Evolutionary conservation across 2,113 vertebrate genomes (phyloP), one percentile per base, ranked within the genome.

Genomic region (Heteronetta atricapilla): DNA sequence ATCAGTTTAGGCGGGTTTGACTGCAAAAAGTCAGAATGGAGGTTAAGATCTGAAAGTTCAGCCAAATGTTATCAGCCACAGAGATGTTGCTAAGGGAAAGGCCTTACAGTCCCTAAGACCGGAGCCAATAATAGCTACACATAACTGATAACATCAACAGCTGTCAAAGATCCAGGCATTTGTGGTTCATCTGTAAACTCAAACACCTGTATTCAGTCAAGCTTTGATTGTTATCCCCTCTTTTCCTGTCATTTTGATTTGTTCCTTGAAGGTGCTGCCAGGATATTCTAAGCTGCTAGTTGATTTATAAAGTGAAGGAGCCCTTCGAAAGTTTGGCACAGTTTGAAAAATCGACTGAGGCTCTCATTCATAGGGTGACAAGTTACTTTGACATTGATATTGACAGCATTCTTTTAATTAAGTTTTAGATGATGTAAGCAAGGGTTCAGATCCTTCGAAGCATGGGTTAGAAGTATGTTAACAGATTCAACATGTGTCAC

Each of bases 151-250:
- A 98, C 98, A 98, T 99, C 98, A 98, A 98, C 98, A 98, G 97
- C 98, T 99, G 98, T 98, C 98, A 98, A 98, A 98, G 97, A 97
- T 98, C 98, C 98, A 98, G 98, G 98, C 98, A 98, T 98, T 98
- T 96, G 98, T 97, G 98, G 98, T 98, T 99, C 93, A 96, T 99
- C 98, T 98, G 98, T 98, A 99, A 99, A 98, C 98, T 98, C 98
- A 98, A 98, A 99, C 99, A 99, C 99, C 99, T 99, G 99, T 99
- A 99, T 98, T 97, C 98, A 98, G 98, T 99, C 98, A 99, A 98
- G 98, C 98, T 97, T 98, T 98, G 98, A 99, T 98, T 98, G 98
- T 98, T 99, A 99, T 98, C 98, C 98, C 97, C 98, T 98, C 98
- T 98, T 98, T 97, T 98, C 98, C 98, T 98, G 97, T 98, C 97